Percentiles rank a stretch among this genome's conserved stretches.
phyloP scores from a whole-genome alignment of 2,113 vertebrate genomes.

The Ranitomeya variabilis region DNA sequence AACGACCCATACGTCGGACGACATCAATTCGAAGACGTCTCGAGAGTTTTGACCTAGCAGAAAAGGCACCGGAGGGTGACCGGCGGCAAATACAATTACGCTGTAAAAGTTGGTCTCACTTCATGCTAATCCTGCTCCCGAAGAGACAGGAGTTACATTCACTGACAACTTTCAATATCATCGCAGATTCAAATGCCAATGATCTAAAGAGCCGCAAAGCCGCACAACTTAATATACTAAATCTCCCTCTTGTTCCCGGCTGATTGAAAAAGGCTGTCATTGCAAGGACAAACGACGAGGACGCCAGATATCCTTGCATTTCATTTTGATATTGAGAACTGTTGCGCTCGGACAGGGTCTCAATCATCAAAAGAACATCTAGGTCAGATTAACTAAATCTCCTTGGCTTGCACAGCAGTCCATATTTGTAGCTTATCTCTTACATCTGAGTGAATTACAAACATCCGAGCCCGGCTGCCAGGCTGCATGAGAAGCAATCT shows the following conservation, averaged over 20 bases:
- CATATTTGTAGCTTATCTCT: constrained; percentile 75
- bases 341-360: constrained; percentile 73
- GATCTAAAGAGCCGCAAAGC: constrained; percentile 76
- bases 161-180: constrained; percentile 76
- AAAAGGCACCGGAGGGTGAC: neutral
- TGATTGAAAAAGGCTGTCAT: constrained; percentile 72
- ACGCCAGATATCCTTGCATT: constrained; percentile 67
- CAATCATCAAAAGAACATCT: constrained; percentile 86
- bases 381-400: constrained; percentile 87
- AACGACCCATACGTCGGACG: neutral
- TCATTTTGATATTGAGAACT: constrained; percentile 79
- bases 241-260: constrained; percentile 74
- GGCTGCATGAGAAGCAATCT: constrained; percentile 29
- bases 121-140: constrained; percentile 85
- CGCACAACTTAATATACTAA: constrained; percentile 73
- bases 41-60: neutral
- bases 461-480: constrained; percentile 63
- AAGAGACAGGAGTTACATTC: constrained; percentile 75
- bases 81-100: constrained; percentile 59
- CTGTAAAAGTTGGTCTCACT: constrained; percentile 64
- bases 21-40: neutral
- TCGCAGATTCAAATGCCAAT: constrained; percentile 72
- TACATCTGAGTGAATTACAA: constrained; percentile 75
- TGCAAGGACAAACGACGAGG: constrained; percentile 71
- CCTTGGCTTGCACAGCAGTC: constrained; percentile 71